Evolutionary conservation across 2,888 invertebrate species (phyloP), one percentile per base, ranked within the genome.

Genomic region (Agrochola litura): DNA sequence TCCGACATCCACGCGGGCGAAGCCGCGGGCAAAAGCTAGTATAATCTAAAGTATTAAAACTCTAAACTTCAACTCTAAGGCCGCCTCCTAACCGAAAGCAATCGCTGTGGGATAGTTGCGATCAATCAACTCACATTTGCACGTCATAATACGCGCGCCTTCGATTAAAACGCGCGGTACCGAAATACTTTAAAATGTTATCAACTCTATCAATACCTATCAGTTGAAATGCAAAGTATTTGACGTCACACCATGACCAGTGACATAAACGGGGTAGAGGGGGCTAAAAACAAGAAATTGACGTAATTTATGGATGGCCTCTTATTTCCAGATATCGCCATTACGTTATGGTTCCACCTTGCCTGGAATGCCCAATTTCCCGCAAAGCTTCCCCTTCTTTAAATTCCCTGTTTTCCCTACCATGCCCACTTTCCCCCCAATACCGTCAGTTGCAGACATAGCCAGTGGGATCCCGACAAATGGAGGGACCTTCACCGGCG

Each of bases 401-500:
- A 14, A 10, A 6, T 58, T 79, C 46, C 77, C 74, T 9, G 12
- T 0, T 25, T 66, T 81, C 30, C 75, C 73, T 6, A 68, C 77
- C 25, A 73, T 83, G 12, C 84, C 80, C 4, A n/a, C 74, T 14
- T 79, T 92, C n/a, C 90, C 89, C 9, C n/a, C 85, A 1, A 81
- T 91, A 0, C 87, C 89, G 30, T 68, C 88, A 6, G 75, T 88
- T 6, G 83, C 83, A 5, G 91, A 93, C 1, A 89, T 95, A 56
- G 82, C 79, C 46, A 89, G 88, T 10, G 72, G 77, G 4, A 84
- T 79, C 6, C 88, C 91, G 5, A 71, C 79, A 0, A 88, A 88
- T 0, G 91, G 92, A 6, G 86, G 88, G n/a, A 75, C 87, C 4
- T 92, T 81, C 76, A 89, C 80, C 6, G 92, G 91, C 0, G 81